phyloP scores from a whole-genome alignment of 2,113 vertebrate genomes.

The Corythaeola cristata region DNA sequence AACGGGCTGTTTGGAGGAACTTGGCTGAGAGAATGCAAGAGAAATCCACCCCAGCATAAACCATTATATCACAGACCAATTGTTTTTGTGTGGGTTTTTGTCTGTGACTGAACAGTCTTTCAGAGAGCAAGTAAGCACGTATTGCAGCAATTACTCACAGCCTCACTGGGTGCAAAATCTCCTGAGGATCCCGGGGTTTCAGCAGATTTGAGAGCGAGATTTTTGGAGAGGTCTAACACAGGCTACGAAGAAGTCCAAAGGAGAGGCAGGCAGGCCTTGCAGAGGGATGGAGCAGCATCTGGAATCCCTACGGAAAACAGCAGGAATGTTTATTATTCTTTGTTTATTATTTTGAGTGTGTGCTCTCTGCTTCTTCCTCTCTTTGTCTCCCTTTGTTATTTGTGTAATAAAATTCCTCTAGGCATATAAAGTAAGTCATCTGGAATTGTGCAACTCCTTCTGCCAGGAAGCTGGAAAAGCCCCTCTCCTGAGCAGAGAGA shows the following conservation, averaged over 20 bases:
- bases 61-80: neutral
- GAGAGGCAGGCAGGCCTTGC: neutral
- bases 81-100: neutral
- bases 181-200: neutral
- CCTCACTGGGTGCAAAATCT: neutral
- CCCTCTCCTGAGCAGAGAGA: neutral
- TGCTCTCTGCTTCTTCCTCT: slow-evolving; percentile 8
- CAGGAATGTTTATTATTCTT: slow-evolving; percentile 29
- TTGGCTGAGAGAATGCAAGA: neutral
- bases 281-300: neutral
- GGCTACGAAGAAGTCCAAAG: neutral
- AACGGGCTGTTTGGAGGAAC: neutral
- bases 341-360: slow-evolving; percentile 44
- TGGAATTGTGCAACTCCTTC: slow-evolving; percentile 30
- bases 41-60: neutral
- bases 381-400: slow-evolving; percentile 21
- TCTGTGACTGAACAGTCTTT: neutral
- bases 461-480: slow-evolving; percentile 33
- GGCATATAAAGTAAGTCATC: slow-evolving; percentile 14
- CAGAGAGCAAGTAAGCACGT: neutral
- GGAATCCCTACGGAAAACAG: neutral
- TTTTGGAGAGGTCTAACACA: accelerated
- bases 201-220: neutral
- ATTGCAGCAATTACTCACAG: neutral
- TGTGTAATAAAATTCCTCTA: slow-evolving; percentile 40